Evolutionary conservation across 2,888 invertebrate genomes (phyloP).

Genomic region (Cristatella mucedo): DNA sequence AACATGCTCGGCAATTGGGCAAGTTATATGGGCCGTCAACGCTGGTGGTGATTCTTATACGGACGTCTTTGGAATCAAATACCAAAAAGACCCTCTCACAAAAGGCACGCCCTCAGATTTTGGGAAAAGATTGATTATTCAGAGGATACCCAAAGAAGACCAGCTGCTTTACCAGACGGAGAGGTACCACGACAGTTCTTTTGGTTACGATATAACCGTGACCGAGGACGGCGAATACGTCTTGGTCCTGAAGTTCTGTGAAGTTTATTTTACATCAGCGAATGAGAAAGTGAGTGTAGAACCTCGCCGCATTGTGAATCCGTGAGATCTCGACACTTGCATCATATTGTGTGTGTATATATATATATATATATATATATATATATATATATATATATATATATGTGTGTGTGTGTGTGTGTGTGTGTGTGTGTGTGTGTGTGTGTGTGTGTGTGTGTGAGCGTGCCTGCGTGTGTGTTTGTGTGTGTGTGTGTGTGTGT

Average conservation of each 20-base stretch:
- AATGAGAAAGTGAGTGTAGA: slow-evolving; percentile 33
- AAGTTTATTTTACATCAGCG: slow-evolving; percentile 86
- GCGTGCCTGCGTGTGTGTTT: too few relatives aligned
- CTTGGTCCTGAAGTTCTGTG: slow-evolving; percentile 82
- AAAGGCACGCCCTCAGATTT: slow-evolving; percentile 56
- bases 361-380: too few relatives aligned
- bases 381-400: too few relatives aligned
- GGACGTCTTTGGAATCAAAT: slow-evolving; percentile 69
- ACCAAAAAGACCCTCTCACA: slow-evolving; percentile 12
- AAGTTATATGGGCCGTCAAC: slow-evolving; percentile 42
- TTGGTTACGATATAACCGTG: slow-evolving; percentile 73
- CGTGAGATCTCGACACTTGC: too few relatives aligned
- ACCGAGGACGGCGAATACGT: slow-evolving; percentile 76
- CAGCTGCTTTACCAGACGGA: slow-evolving; percentile 73
- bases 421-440: too few relatives aligned
- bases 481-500: too few relatives aligned
- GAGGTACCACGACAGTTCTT: slow-evolving; percentile 78
- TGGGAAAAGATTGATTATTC: slow-evolving; percentile 73
- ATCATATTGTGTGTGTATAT: too few relatives aligned
- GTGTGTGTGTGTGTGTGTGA: too few relatives aligned
- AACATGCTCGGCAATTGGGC: too few relatives aligned
- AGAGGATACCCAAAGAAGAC: slow-evolving; percentile 52
- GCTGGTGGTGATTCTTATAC: slow-evolving; percentile 71
- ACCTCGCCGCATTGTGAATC: too few relatives aligned
- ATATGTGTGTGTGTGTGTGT: too few relatives aligned